These are phyloP conservation scores for Spicauda simplicius DNA, from an alignment of 2,888 invertebrate species.

Conservation along the genomic window DNA sequence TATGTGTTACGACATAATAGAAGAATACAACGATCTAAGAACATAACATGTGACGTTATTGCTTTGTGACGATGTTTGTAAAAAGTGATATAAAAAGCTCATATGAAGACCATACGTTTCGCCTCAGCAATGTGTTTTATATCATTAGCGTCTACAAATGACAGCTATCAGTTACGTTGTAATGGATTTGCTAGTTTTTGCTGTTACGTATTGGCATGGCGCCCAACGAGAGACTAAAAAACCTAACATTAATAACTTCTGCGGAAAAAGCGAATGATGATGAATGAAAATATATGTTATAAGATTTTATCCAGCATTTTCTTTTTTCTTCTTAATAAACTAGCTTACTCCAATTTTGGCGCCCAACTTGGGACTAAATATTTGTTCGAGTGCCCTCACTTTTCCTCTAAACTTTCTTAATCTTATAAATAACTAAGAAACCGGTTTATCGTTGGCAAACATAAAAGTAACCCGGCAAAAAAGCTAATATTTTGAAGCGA, in stretches of 20 bases:
- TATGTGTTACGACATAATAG: too few relatives aligned
- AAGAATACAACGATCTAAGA: too few relatives aligned
- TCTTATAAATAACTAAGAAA: constrained; percentile 25
- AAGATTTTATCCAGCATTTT: neutral
- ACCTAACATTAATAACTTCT: constrained; percentile 21
- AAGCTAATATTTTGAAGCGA: constrained; percentile 36
- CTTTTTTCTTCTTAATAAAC: neutral
- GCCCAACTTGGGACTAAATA: constrained; percentile 5
- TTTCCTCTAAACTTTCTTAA: constrained; percentile 20
- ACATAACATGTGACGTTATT: neutral
- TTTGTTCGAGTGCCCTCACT: neutral
- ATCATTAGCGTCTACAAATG: constrained; percentile 36
- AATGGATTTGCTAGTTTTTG: constrained; percentile 34
- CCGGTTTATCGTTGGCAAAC: constrained; percentile 15
- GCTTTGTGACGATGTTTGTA: neutral
- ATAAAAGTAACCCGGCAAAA: constrained; percentile 27
- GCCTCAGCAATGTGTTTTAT: constrained; percentile 29
- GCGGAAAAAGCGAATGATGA: constrained; percentile 16
- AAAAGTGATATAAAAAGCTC: constrained; percentile 20
- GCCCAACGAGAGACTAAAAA: constrained; percentile 34
- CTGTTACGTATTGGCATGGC: constrained; percentile 29
- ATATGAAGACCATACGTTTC: constrained; percentile 26
- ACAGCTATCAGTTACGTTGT: constrained; percentile 35
- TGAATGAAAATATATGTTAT: constrained; percentile 2
- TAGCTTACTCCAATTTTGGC: neutral